phyloP scores from a whole-genome alignment of 2,113 vertebrate genomes.

The Turdus rufiventris region DNA sequence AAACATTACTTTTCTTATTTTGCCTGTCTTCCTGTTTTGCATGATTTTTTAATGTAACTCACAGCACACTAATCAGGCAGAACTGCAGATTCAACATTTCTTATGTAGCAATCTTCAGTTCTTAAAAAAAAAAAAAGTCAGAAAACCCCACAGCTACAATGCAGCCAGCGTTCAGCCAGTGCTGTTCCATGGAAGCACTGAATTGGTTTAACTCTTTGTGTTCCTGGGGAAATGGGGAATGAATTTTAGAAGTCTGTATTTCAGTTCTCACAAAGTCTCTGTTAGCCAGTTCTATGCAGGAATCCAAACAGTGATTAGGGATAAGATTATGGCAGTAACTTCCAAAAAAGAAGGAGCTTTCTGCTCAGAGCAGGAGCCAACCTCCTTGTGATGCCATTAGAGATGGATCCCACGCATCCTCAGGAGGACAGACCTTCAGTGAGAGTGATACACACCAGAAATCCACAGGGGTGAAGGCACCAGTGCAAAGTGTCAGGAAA shows the following conservation, averaged over 20 bases:
- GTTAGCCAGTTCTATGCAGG: neutral
- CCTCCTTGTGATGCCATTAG: neutral
- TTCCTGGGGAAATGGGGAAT: neutral
- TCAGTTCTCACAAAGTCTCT: neutral
- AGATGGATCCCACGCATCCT: neutral
- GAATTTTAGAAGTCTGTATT: neutral
- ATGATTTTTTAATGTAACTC: neutral
- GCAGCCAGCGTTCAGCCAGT: neutral
- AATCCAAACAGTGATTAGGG: neutral
- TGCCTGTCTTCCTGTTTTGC: neutral
- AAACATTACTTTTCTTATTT: neutral
- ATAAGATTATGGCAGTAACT: neutral
- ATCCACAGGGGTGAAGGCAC: neutral
- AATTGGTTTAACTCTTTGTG: neutral
- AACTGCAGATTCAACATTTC: neutral
- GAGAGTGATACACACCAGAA: neutral
- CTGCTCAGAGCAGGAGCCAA: neutral
- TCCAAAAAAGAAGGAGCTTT: neutral
- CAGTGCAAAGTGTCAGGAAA: neutral
- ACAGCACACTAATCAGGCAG: neutral
- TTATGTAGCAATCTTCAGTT: neutral
- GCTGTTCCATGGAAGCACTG: neutral
- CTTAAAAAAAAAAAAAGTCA: neutral
- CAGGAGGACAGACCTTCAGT: neutral
- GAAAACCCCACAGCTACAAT: neutral